These are phyloP conservation scores for Heteromyza rotundicornis DNA, from an alignment of 2,888 invertebrate genomes.

Conservation along the genomic window DNA sequence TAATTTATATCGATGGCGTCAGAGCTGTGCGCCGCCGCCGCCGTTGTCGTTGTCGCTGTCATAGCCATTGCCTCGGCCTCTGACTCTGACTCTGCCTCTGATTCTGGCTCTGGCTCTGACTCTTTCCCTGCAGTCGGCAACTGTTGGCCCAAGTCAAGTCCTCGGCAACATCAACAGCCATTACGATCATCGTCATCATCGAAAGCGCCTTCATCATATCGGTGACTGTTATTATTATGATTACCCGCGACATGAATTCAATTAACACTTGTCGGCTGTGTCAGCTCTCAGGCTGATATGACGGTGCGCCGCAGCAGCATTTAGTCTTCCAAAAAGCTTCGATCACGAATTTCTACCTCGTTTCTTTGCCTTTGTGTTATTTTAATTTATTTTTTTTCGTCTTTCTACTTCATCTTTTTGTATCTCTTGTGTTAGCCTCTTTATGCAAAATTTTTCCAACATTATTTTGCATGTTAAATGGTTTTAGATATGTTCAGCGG, in stretches of 20 bases:
- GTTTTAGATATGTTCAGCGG: not conserved
- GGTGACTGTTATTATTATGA: conserved; percentile 56
- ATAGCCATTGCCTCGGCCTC: too few relatives aligned
- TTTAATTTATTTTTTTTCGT: too few relatives aligned
- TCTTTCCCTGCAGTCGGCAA: too few relatives aligned
- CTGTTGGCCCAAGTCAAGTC: conserved; percentile 26
- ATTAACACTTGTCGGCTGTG: conserved; percentile 59
- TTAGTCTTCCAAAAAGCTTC: not conserved
- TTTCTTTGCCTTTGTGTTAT: not conserved
- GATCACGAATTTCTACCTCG: not conserved
- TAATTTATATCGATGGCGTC: conserved; percentile 58
- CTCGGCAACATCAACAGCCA: conserved; percentile 39
- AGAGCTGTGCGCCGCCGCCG: conserved; percentile 14
- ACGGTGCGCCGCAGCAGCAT: not conserved
- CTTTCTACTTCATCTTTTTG: too few relatives aligned
- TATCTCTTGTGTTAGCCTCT: not conserved
- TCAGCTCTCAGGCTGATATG: conserved; percentile 31
- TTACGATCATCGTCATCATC: conserved; percentile 6
- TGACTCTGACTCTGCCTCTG: too few relatives aligned
- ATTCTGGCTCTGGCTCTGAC: too few relatives aligned
- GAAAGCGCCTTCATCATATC: not conserved
- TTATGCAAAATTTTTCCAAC: not conserved
- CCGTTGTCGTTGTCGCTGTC: conserved; percentile 29
- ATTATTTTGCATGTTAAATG: not conserved
- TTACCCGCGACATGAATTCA: conserved; percentile 61